phyloP scores from a whole-genome alignment of 1,140 invertebrate species.

The Neomicropteryx cornuta region DNA sequence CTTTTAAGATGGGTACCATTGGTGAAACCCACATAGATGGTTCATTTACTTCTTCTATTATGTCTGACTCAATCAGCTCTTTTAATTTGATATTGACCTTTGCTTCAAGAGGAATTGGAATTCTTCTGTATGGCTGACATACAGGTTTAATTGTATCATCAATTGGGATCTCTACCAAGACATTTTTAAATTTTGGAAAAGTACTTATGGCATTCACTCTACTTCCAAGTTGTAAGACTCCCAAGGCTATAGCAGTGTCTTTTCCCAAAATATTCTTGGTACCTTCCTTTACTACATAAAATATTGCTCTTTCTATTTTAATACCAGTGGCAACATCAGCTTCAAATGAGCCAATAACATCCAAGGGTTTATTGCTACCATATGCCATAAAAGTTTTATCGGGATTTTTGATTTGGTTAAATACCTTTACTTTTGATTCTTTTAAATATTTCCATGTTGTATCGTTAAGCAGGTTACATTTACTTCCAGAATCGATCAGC shows the following conservation, averaged over 20 bases:
- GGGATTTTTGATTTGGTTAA: conserved; percentile 13
- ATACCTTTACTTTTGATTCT: conserved; percentile 5
- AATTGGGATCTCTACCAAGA: conserved; percentile 18
- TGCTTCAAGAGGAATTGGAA: conserved; percentile 17
- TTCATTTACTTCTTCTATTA: conserved; percentile 21
- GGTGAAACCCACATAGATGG: conserved; percentile 26
- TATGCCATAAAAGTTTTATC: conserved; percentile 12
- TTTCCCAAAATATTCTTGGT: conserved; percentile 11
- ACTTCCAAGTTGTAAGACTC: conserved; percentile 17
- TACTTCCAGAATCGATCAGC: conserved; percentile 13
- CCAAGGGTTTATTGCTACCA: conserved; percentile 6
- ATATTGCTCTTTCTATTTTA: conserved; percentile 6
- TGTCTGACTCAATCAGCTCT: conserved; percentile 15
- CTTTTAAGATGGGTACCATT: conserved; percentile 20
- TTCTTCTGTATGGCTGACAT: conserved; percentile 18
- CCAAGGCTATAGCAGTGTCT: conserved; percentile 13
- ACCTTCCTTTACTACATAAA: conserved; percentile 14
- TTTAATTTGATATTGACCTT: conserved; percentile 17
- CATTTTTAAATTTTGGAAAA: conserved; percentile 22
- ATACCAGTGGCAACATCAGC: conserved; percentile 1
- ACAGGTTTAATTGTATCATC: conserved; percentile 16
- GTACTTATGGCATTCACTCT: conserved; percentile 10
- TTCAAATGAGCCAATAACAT: conserved; percentile 8
- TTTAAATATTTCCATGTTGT: conserved; percentile 14
- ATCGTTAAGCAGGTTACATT: conserved; percentile 10